Base-by-base conservation (phyloP, 2,113 vertebrate species). In the Naja naja region DNA sequence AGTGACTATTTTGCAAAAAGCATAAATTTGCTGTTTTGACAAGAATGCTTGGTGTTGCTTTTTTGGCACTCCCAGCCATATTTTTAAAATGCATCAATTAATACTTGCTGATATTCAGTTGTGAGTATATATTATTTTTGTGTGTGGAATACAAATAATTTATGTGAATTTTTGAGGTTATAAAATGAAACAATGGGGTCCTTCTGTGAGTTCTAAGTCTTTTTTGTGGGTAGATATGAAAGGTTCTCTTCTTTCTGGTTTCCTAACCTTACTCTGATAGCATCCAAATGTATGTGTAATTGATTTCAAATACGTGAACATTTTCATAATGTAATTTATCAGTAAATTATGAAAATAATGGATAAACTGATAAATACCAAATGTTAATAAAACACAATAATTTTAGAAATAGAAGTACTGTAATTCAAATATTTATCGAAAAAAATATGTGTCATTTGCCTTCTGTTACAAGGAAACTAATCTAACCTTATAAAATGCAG, bases 311-410 rank as follows among this genome's bases (percentile, higher is more conserved):
- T 98, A 97, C 98, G 96, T 98, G 99, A 99, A 99, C 98, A 98
- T 99, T 99, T 99, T 99, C 99, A 99, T 99, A 98, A 99, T 99
- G 98, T 99, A 99, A 99, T 99, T 99, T 99, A 99, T 98, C 98
- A 97, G 98, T 98, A 99, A 98, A 99, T 99, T 99, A 99, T 98
- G 98, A 99, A 99, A 98, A 99, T 89, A 99, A 99, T 99, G 98
- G 98, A 99, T 99, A 98, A 98, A 52, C 99, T 99, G 98, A 98
- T 96, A 58, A 94, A 56, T 98, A 98, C 95, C 96, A 99, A 99
- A 98, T 98, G 95, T 97, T 55, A 56, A 34, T 96, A 97, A 98
- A 97, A 95, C 94, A 94, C 89, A 0, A 95, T 93, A 69, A 69
- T 93, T 0, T 1, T 96, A 0, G 54, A 90, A 90, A 0, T 0